Evolutionary conservation across 2,888 invertebrate species (phyloP).

Genomic region (Bursaphelenchus okinawaensis): DNA sequence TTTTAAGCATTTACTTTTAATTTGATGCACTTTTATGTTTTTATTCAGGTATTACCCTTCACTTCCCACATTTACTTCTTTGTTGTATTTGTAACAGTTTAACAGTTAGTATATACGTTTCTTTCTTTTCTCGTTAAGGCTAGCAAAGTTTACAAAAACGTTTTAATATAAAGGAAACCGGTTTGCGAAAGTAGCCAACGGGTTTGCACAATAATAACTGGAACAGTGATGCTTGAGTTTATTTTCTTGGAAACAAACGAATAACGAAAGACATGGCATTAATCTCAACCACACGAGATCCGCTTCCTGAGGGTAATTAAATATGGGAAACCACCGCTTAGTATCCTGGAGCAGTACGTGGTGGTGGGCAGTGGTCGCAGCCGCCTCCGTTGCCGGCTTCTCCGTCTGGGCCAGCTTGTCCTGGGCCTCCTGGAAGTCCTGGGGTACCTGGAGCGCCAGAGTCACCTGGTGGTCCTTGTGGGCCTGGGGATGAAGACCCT

Average conservation of each 20-base stretch:
- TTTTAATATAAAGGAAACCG: no score
- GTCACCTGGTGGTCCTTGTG: slow-evolving; percentile 16
- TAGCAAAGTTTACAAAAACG: no score
- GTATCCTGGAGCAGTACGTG: not conserved
- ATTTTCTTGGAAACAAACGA: not conserved
- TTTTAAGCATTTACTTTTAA: no score
- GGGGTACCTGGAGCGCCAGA: slow-evolving; percentile 13
- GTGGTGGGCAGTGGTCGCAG: slow-evolving; percentile 13
- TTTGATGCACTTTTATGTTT: no score
- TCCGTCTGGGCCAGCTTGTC: slow-evolving; percentile 11
- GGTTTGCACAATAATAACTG: not conserved
- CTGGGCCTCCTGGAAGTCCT: slow-evolving; percentile 10
- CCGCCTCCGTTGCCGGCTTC: slow-evolving; percentile 21
- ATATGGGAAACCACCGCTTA: not conserved
- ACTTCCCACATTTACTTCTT: no score
- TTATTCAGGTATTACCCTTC: no score
- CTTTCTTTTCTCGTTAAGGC: no score
- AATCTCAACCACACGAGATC: not conserved
- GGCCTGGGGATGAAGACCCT: slow-evolving; percentile 5
- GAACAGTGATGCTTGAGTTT: not conserved
- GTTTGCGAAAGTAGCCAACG: not conserved
- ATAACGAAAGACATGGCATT: not conserved
- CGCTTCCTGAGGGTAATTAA: not conserved
- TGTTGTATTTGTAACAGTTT: no score
- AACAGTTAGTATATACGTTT: no score